Evolutionary conservation across 2,797 vertebrate species (phyloP).

Genomic region (Sebastes cheni): DNA sequence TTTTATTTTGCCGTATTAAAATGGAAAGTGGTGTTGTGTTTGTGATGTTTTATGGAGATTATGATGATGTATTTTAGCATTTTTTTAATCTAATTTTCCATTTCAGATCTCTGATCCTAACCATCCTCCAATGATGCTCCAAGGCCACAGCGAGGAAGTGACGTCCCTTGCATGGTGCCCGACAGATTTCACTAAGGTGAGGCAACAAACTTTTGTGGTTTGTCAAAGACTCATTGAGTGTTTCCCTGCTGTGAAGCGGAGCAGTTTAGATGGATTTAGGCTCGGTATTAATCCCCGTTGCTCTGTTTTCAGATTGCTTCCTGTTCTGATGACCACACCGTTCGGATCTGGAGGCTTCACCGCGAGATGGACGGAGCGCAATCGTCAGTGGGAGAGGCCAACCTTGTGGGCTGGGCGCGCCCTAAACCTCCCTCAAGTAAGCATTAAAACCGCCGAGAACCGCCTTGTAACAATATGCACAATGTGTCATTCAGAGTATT

Average conservation of each 20-base stretch:
- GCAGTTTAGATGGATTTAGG: constrained; percentile 22
- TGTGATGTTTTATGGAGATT: not conserved
- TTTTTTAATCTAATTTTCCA: not conserved
- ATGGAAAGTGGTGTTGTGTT: not conserved
- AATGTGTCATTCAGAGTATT: not conserved
- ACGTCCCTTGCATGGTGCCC: constrained; percentile 96
- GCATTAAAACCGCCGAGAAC: not conserved
- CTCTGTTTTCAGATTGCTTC: constrained; percentile 89
- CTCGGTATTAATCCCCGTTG: constrained; percentile 13
- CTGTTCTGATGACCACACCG: constrained; percentile 96
- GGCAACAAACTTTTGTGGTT: not conserved
- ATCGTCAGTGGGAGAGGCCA: constrained; percentile 73
- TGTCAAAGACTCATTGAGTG: not conserved
- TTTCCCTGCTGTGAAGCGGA: not conserved
- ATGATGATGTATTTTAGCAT: not conserved
- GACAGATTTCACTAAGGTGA: constrained; percentile 96
- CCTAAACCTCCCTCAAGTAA: constrained; percentile 72
- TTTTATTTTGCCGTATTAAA: not conserved
- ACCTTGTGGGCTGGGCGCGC: constrained; percentile 87
- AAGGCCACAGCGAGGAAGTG: constrained; percentile 95
- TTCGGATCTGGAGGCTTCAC: constrained; percentile 91
- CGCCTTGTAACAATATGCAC: not conserved
- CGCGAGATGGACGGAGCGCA: constrained; percentile 68
- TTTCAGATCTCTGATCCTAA: constrained; percentile 89
- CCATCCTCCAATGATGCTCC: constrained; percentile 86